Base-by-base conservation (phyloP, 2,888 invertebrate species). In the Andrena haemorrhoa region DNA sequence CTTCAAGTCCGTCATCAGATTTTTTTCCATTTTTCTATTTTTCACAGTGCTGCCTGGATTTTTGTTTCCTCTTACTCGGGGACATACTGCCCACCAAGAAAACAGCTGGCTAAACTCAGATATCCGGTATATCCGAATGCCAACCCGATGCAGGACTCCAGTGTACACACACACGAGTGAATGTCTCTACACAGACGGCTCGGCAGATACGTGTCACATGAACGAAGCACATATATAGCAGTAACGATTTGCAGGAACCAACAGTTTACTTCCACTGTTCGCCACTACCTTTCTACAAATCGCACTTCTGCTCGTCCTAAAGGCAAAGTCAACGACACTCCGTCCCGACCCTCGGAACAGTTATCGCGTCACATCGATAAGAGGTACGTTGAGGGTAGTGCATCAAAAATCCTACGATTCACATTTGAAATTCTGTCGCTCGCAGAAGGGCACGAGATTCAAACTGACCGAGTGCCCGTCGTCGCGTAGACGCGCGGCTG, bases 161-260 rank as follows among this genome's bases (percentile, higher is more conserved):
- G 58, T 70, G 58, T 70, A 31, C 47, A 69, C 10, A 49, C 53
- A 53, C 56, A 26, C 20, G 65, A 47, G 63, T 72, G 60, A 73
- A 74, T 20, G 73, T 58, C 68, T 31, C 68, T 31, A 41, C 64
- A 71, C 58, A 23, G 23, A 41, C 35, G 53, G 72, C 66, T 26
- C 16, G 20, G 23, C 60, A 26, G 58, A 58, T 56, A 83, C 69
- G 78, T 86, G 83, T 82, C 75, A 73, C 58, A 51, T 69, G 79
- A 79, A 85, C 80, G 82, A 77, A 80, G 74, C 77, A 84, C 68
- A 87, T 92, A 92, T 92, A 91, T 90, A 90, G 76, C 85, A 86
- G 83, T 80, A 80, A 61, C 68, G 75, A 85, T 84, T 87, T 83
- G 82, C 81, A 79, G 77, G 82, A 87, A 87, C 84, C 75, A 84